Conservation (phyloP, 2,797 vertebrate genomes). For the Diplodus puntazzo region DNA sequence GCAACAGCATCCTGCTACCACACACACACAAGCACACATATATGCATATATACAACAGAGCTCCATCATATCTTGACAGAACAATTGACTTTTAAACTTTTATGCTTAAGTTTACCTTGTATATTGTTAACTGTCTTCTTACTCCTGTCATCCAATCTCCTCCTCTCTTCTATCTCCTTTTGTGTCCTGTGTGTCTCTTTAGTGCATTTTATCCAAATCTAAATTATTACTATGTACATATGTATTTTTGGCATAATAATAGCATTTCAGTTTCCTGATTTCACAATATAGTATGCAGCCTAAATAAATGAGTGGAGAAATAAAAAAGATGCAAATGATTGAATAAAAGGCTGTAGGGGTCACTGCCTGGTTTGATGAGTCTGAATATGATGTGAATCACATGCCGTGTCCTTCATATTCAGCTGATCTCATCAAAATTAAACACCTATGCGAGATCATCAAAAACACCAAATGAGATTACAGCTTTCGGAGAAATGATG, state of each 20-base stretch:
- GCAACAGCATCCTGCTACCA: slow-evolving; percentile 46
- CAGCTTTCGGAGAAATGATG: too few species aligned
- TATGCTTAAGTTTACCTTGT: not conserved
- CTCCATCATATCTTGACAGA: not conserved
- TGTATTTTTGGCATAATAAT: not conserved
- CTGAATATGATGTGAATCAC: not conserved
- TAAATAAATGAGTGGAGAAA: slow-evolving; percentile 8
- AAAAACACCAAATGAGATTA: too few species aligned
- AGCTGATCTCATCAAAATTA: too few species aligned
- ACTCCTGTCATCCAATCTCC: not conserved
- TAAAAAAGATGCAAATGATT: slow-evolving; percentile 8
- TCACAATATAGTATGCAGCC: not conserved
- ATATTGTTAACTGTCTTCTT: not conserved
- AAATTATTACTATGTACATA: too few species aligned
- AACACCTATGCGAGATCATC: too few species aligned
- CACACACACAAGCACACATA: slow-evolving; percentile 25
- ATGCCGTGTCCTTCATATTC: too few species aligned
- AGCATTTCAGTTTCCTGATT: not conserved
- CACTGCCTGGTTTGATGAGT: slow-evolving; percentile 1
- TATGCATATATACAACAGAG: slow-evolving; percentile 8
- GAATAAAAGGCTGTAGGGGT: slow-evolving; percentile 6
- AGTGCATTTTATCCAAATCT: not conserved
- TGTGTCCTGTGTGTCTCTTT: slow-evolving; percentile 4
- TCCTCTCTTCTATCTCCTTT: not conserved
- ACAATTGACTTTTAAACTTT: slow-evolving; percentile 18